phyloP scores from a whole-genome alignment of 2,113 vertebrate species.

The Leptobrachium leishanense region DNA sequence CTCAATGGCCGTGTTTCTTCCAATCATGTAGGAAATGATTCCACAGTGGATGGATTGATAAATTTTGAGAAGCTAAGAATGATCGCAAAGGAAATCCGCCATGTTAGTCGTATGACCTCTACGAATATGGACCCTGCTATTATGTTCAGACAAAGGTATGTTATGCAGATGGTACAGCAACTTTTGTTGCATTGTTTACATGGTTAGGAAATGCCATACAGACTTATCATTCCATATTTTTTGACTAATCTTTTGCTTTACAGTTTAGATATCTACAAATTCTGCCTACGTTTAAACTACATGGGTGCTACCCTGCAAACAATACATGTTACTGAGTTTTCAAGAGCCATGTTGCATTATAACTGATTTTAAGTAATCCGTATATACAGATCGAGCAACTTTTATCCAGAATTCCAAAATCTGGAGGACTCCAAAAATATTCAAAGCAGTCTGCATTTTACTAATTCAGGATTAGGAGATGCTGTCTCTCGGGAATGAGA shows the following conservation, averaged over 20 bases:
- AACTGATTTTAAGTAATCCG: background rate
- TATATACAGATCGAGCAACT: background rate
- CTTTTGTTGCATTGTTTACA: background rate
- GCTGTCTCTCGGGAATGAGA: too few species aligned
- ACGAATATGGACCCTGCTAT: constrained; percentile 96
- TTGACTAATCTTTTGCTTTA: too few species aligned
- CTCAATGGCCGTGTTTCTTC: too few species aligned
- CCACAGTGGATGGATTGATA: constrained; percentile 89
- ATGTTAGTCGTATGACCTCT: constrained; percentile 91
- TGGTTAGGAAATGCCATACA: too few species aligned
- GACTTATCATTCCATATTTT: too few species aligned
- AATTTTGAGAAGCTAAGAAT: constrained; percentile 97
- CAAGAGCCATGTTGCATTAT: background rate
- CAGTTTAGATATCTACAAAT: too few species aligned
- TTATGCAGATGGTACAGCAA: background rate
- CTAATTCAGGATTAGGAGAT: too few species aligned
- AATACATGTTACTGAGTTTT: background rate
- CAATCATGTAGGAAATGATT: constrained; percentile 83
- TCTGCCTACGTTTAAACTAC: too few species aligned
- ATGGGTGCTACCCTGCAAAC: too few species aligned
- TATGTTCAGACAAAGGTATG: constrained; percentile 96
- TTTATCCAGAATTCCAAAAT: too few species aligned
- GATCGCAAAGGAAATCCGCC: constrained; percentile 95
- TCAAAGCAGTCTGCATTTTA: too few species aligned
- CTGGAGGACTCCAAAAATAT: too few species aligned